Conservation (phyloP, 2,888 invertebrate species). For the Deroplatys truncata region DNA sequence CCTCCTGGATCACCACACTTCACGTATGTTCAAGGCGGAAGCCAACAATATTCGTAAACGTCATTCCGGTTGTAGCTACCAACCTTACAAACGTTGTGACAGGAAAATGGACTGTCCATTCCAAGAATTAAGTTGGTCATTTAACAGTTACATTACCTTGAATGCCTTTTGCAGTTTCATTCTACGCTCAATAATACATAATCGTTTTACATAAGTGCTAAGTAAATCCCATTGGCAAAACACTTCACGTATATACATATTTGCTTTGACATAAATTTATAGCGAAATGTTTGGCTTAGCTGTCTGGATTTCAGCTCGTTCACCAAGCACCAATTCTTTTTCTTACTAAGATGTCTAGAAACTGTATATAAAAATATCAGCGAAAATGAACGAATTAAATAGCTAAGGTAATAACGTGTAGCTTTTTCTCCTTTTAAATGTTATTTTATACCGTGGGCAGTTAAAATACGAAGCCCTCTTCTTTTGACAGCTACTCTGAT, state of each 20-base stretch:
- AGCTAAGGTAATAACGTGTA: not conserved
- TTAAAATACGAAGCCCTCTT: not conserved
- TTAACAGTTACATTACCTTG: not conserved
- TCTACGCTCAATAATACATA: not conserved
- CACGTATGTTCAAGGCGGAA: not conserved
- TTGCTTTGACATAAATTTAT: not conserved
- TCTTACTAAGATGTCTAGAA: not conserved
- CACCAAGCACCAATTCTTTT: not conserved
- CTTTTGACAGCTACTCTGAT: not conserved
- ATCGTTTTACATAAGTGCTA: not conserved
- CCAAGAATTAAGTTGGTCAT: not conserved
- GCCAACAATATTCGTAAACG: not conserved
- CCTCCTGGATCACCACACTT: not conserved
- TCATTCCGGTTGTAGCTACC: not conserved
- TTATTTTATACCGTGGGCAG: not conserved
- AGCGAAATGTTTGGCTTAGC: not conserved
- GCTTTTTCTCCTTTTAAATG: not conserved
- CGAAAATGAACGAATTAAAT: not conserved
- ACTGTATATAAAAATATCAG: not conserved
- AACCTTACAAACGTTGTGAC: not conserved
- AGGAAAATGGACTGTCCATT: not conserved
- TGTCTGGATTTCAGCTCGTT: not conserved
- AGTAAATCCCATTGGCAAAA: not conserved
- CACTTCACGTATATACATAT: not conserved
- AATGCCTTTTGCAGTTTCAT: not conserved